Conservation (phyloP, 1,140 invertebrate genomes). For the Acromyrmex charruanus region DNA sequence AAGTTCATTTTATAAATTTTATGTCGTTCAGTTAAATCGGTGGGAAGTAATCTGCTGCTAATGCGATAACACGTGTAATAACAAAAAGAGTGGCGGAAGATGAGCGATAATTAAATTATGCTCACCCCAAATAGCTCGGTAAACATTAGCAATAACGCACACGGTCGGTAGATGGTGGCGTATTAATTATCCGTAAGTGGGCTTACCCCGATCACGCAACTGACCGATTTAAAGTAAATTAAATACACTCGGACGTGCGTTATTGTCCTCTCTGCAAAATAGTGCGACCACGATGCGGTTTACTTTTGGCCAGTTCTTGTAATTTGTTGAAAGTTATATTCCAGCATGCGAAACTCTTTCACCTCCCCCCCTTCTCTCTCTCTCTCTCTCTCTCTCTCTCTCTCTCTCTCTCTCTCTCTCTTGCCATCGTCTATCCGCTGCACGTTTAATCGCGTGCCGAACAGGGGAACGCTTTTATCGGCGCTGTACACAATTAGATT, state of each 20-base stretch:
- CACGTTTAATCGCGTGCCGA: conserved; percentile 33
- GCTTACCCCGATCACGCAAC: conserved; percentile 26
- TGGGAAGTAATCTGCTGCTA: conserved; percentile 27
- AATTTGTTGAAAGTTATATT: conserved; percentile 29
- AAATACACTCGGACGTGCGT: not conserved
- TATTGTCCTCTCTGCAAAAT: conserved; percentile 8
- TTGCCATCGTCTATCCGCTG: conserved; percentile 2
- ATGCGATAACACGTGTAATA: conserved; percentile 28
- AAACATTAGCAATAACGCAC: conserved; percentile 46
- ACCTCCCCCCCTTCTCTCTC: too few relatives aligned
- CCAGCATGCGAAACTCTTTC: not conserved
- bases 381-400: not conserved
- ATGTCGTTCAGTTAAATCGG: conserved; percentile 15
- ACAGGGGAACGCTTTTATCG: conserved; percentile 51
- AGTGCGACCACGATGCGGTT: not conserved
- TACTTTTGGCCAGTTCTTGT: conserved; percentile 10
- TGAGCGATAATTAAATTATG: conserved; percentile 57
- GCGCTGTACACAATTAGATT: conserved; percentile 59
- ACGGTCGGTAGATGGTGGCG: not conserved
- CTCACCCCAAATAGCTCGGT: conserved; percentile 19
- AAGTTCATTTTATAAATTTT: not conserved
- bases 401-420: not conserved
- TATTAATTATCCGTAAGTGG: conserved; percentile 48
- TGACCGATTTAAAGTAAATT: conserved; percentile 36
- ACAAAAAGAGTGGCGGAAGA: conserved; percentile 41